Evolutionary conservation across 1,140 invertebrate species (phyloP), one percentile per base, ranked within the genome.

Genomic region (Drosophila ohnishii): DNA sequence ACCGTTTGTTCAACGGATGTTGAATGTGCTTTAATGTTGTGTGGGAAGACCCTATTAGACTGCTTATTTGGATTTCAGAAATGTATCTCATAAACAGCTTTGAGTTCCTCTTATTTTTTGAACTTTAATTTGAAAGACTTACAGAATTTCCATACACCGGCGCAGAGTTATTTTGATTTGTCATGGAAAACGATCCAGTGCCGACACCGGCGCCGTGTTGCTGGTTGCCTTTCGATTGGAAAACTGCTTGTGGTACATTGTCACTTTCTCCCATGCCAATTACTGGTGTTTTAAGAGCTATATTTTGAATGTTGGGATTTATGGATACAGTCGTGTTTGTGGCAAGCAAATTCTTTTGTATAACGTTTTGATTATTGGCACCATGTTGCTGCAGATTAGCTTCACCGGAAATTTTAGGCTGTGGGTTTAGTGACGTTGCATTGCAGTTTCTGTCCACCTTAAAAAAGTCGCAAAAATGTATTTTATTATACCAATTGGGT

Each of bases 371-470:
- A 72, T 80, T 75, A 30, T 55, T 81, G 13, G 76, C 62, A 10
- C 69, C 28, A 53, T 86, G 84, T 55, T 86, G 84, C 55, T 82
- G 78, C 35, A 76, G 30, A 25, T 32, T 63, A 39, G 58, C 30
- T 37, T 84, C 85, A 35, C 16, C 70, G 58, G 91, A 59, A 57
- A 88, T 40, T 39, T 78, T 84, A 3, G 47, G 34, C 53, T 62
- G 56, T 14, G 34, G 47, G 3, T 44, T 64, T 32, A 63, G 55
- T 75, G 88, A 70, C 57, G 95, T 95, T 11, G 95, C 95, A 92
- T 96, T 96, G 85, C 95, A 95, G 90, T 96, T 96, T 86, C 94
- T 95, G 90, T 96, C 95, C 42, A 94, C 91, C 76, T 90, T 58
- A 66, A 56, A 53, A 16, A 47, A 6, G 3, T 30, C 14, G 11